These are phyloP conservation scores for Chrysodeixis includens DNA, from an alignment of 2,888 invertebrate genomes.

Conservation along the genomic window DNA sequence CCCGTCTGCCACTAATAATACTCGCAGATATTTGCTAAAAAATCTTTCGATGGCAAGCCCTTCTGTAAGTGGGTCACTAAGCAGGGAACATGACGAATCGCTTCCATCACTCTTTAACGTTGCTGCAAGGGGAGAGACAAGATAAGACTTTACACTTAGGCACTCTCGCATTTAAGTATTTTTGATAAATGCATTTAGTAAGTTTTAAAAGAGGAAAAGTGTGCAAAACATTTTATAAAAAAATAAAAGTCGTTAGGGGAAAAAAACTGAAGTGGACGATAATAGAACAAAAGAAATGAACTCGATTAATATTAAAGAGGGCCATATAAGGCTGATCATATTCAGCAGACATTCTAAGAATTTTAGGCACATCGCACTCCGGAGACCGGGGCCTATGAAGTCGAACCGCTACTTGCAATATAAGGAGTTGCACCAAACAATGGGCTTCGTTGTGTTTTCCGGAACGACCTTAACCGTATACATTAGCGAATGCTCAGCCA, in stretches of 20 bases:
- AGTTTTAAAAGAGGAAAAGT: conserved; percentile 44
- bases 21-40: conserved; percentile 68
- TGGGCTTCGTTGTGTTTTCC: conserved; percentile 79
- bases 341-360: conserved; percentile 83
- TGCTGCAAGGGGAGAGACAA: conserved; percentile 68
- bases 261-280: conserved; percentile 45
- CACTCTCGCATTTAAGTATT: conserved; percentile 62
- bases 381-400: conserved; percentile 75
- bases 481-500: conserved; percentile 83
- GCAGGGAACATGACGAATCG: conserved; percentile 82
- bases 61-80: conserved; percentile 79
- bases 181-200: conserved; percentile 69
- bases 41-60: conserved; percentile 64
- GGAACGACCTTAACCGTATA: conserved; percentile 76
- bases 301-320: conserved; percentile 71
- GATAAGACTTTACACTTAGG: conserved; percentile 79
- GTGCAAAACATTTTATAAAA: conserved; percentile 37
- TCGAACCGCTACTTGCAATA: conserved; percentile 83
- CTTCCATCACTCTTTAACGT: conserved; percentile 79
- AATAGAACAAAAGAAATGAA: conserved; percentile 46
- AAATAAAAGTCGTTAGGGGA: conserved; percentile 32
- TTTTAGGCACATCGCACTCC: conserved; percentile 74
- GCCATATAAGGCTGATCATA: conserved; percentile 77
- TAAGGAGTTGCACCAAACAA: conserved; percentile 83
- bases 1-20: conserved; percentile 64